Percentiles rank a stretch among this genome's conserved stretches.
phyloP scores from a whole-genome alignment of 2,888 invertebrate species.

The Venusia cambrica region DNA sequence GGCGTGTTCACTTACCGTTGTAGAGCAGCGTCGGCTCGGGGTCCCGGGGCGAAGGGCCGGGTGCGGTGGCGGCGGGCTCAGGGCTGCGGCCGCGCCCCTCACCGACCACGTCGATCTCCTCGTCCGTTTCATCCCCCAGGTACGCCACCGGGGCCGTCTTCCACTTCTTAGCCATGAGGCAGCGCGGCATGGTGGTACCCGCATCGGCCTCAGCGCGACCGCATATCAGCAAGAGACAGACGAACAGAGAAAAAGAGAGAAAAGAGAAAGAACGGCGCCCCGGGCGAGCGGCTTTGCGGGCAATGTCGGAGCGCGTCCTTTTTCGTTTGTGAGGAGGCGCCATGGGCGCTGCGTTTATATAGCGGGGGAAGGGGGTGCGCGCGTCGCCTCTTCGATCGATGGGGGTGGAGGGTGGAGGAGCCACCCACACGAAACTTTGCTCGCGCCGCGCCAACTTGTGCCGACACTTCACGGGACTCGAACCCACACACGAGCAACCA shows the following conservation, averaged over 20 bases:
- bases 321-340: slow-evolving; percentile 78
- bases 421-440: slow-evolving; percentile 58
- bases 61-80: slow-evolving; percentile 80
- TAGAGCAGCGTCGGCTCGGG: slow-evolving; percentile 87
- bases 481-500: slow-evolving; percentile 60
- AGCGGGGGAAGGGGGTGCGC: slow-evolving; percentile 57
- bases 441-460: slow-evolving; percentile 56
- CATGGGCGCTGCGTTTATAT: slow-evolving; percentile 72
- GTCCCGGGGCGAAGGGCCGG: slow-evolving; percentile 86
- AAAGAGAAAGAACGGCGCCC: slow-evolving; percentile 79
- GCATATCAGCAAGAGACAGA: slow-evolving; percentile 77
- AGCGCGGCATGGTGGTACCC: slow-evolving; percentile 92
- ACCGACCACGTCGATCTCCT: slow-evolving; percentile 94
- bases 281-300: slow-evolving; percentile 74
- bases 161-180: slow-evolving; percentile 98
- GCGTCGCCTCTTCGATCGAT: slow-evolving; percentile 70
- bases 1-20: slow-evolving; percentile 84
- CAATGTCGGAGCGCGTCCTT: slow-evolving; percentile 77
- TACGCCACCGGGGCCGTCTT: slow-evolving; percentile 84
- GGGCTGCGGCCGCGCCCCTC: slow-evolving; percentile 84
- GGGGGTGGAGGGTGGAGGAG: slow-evolving; percentile 46
- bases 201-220: slow-evolving; percentile 79
- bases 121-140: slow-evolving; percentile 84
- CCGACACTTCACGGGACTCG: slow-evolving; percentile 54
- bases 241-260: slow-evolving; percentile 77